Evolutionary conservation across 2,113 vertebrate species (phyloP).

Genomic region (Chaetura pelagica): DNA sequence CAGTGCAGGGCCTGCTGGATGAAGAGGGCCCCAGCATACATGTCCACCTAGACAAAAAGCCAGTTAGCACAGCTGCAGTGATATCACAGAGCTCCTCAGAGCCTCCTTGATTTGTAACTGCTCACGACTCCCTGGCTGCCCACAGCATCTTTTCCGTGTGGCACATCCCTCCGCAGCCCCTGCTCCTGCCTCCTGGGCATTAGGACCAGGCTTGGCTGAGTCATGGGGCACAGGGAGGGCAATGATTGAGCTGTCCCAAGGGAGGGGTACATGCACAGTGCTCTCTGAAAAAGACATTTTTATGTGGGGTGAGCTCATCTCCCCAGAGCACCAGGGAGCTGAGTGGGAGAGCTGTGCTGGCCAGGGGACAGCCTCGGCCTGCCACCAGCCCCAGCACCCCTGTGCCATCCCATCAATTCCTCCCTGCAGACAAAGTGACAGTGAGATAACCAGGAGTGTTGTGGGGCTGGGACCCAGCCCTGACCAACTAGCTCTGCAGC

Average conservation of each 20-base stretch:
- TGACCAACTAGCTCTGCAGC: not conserved
- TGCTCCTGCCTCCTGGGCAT: not conserved
- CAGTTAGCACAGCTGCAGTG: accelerated
- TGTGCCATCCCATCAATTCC: accelerated
- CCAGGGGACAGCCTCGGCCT: accelerated
- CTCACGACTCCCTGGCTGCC: not conserved
- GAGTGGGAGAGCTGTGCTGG: not conserved
- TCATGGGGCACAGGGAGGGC: not conserved
- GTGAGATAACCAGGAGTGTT: not conserved
- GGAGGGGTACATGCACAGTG: not conserved
- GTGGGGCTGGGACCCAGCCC: not conserved
- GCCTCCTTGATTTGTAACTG: not conserved
- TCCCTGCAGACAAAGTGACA: not conserved
- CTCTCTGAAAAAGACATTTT: no score
- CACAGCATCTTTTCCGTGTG: accelerated
- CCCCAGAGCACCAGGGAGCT: accelerated
- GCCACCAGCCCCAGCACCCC: not conserved
- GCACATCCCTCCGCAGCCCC: not conserved
- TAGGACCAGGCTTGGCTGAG: accelerated
- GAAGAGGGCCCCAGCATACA: constrained; percentile 95
- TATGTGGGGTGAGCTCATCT: not conserved
- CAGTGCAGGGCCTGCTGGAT: constrained; percentile 93
- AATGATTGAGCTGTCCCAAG: accelerated
- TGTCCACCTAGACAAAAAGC: constrained; percentile 85
- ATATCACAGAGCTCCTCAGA: accelerated